Evolutionary conservation across 1,140 invertebrate species (phyloP), one percentile per base, ranked within the genome.

Genomic region (Aphis craccivora): DNA sequence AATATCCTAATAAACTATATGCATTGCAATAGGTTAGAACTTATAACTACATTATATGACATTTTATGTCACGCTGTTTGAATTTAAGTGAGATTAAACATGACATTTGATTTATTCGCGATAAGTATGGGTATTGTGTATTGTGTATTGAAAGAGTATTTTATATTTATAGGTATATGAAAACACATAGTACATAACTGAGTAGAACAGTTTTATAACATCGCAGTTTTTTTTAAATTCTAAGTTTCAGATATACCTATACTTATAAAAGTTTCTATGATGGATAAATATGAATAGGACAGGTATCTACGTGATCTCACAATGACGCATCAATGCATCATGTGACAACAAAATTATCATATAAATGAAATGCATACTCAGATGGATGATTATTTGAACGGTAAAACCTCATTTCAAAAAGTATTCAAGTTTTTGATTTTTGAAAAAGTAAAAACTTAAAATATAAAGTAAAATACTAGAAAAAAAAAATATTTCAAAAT

Each of bases 81-180:
- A 76, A n/a, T 76, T 67, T 67, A 67, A 67, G 60, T n/a, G 30
- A 67, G 60, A 67, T 67, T n/a, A 67, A n/a, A n/a, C 60, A n/a
- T 67, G 30, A 30, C 4, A 67, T 67, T n/a, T 67, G 60, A 67
- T 67, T 76, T 76, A 76, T 76, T n/a, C 14, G 30, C n/a, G 30
- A 76, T 76, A 76, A 76, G n/a, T 30, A 14, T n/a, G 14, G n/a
- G 4, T 76, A 76, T 76, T 76, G n/a, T 76, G 60, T 30, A 51
- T 51, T 51, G 48, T 60, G 55, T 60, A 30, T 30, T n/a, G n/a
- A n/a, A 76, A 14, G 30, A 35, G 60, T 76, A 76, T 76, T 76
- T n/a, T 76, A 76, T 76, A 76, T 76, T n/a, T 76, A 76, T 76
- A n/a, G n/a, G n/a, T n/a, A n/a, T n/a, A n/a, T n/a, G 30, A 35